Percentiles rank a stretch among this genome's conserved stretches.
Conservation (phyloP, 2,113 vertebrate species). For the Nibea albiflora region DNA sequence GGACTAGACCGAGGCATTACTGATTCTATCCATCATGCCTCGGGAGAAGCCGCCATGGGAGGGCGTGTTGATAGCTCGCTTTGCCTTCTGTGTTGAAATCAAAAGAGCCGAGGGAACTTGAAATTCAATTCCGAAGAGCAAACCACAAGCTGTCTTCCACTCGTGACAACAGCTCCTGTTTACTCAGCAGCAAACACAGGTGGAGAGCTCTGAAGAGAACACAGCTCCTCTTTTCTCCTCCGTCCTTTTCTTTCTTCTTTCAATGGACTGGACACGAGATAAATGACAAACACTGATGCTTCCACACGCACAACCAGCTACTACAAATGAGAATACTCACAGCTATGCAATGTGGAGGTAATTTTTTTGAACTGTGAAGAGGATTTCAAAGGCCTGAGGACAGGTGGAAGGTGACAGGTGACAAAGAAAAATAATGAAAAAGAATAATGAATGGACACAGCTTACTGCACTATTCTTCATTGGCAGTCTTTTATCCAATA, state of each 20-base stretch:
- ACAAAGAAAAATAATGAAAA: neutral
- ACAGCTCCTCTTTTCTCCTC: constrained; percentile 31
- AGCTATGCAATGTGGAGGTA: constrained; percentile 24
- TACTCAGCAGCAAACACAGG: constrained; percentile 73
- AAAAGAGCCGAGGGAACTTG: constrained; percentile 58
- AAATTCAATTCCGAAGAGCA: constrained; percentile 75
- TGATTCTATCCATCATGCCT: constrained; percentile 73
- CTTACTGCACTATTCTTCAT: neutral
- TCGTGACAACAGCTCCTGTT: constrained; percentile 73
- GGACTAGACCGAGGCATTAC: constrained; percentile 64
- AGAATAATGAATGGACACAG: neutral
- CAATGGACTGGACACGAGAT: constrained; percentile 44
- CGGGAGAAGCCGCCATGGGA: constrained; percentile 36
- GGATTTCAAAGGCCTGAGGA: constrained; percentile 36
- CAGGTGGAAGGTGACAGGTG: constrained; percentile 12
- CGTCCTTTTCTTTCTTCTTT: constrained; percentile 34
- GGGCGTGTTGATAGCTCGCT: constrained; percentile 64
- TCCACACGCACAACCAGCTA: neutral
- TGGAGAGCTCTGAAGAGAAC: constrained; percentile 52
- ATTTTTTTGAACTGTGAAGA: constrained; percentile 28
- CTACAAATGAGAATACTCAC: constrained; percentile 31
- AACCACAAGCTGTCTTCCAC: constrained; percentile 59
- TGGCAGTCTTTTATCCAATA: too few species aligned
- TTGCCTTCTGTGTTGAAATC: constrained; percentile 54
- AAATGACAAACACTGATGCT: constrained; percentile 21